Evolutionary conservation across 2,797 vertebrate genomes (phyloP).

Genomic region (Lemur catta): DNA sequence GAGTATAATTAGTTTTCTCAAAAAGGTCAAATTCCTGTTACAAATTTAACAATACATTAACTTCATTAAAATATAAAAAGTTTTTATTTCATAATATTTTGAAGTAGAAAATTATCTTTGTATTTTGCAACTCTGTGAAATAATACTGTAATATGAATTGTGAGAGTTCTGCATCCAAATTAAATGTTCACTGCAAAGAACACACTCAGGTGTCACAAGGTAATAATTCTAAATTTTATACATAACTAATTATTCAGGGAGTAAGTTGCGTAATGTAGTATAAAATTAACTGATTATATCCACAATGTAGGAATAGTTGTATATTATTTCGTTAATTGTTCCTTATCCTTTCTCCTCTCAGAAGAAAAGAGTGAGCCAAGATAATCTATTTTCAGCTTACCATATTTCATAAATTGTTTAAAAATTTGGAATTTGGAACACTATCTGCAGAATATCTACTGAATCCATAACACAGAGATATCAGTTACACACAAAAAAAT

Average conservation of each 20-base stretch:
- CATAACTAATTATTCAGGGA: slow-evolving; percentile 54
- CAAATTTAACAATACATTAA: neutral
- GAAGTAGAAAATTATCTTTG: neutral
- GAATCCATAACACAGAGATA: neutral
- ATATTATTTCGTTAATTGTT: neutral
- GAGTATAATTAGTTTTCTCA: neutral
- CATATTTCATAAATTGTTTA: neutral
- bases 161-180: slow-evolving; percentile 52
- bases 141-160: neutral
- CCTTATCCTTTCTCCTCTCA: neutral
- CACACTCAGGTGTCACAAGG: slow-evolving; percentile 33
- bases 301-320: neutral
- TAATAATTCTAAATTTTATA: slow-evolving; percentile 52
- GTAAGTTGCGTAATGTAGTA: neutral
- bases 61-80: neutral
- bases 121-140: neutral
- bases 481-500: neutral
- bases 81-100: neutral
- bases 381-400: neutral
- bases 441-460: neutral
- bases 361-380: neutral
- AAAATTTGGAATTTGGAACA: neutral
- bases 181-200: slow-evolving; percentile 14
- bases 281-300: slow-evolving; percentile 56
- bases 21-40: neutral